phyloP scores from a whole-genome alignment of 1,140 invertebrate species.

The Pogonomyrmex barbatus region DNA sequence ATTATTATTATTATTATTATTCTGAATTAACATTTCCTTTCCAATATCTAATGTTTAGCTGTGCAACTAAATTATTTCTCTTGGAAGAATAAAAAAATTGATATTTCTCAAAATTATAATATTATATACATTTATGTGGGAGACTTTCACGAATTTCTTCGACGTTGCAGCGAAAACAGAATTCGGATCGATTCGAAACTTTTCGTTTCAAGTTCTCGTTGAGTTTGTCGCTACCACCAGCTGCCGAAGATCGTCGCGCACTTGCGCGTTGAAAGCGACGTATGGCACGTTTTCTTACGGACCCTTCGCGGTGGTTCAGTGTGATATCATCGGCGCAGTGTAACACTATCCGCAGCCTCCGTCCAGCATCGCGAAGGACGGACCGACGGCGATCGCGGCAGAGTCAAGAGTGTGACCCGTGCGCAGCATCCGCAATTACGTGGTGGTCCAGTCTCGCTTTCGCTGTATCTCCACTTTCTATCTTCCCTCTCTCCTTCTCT shows the following conservation, averaged over 20 bases:
- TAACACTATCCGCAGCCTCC: constrained; percentile 27
- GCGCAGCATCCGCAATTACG: constrained; percentile 56
- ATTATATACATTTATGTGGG: background rate
- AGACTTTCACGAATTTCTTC: background rate
- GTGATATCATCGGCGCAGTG: constrained; percentile 18
- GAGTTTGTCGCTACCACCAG: background rate
- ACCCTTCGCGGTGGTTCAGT: constrained; percentile 23
- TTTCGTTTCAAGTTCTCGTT: background rate
- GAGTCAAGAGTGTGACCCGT: constrained; percentile 11
- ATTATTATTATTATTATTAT: background rate
- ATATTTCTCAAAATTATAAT: background rate
- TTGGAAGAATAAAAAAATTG: background rate
- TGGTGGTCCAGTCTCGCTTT: constrained; percentile 6
- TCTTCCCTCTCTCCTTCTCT: constrained; percentile 1
- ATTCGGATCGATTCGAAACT: constrained; percentile 14
- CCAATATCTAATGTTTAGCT: background rate
- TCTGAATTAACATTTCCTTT: background rate
- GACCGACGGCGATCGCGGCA: background rate
- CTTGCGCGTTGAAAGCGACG: constrained; percentile 55
- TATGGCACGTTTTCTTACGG: constrained; percentile 18
- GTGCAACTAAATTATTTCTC: background rate
- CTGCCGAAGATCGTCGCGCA: constrained; percentile 52
- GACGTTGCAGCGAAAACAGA: background rate
- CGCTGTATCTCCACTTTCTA: background rate
- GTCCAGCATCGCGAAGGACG: constrained; percentile 26